Evolutionary conservation across 2,797 vertebrate genomes (phyloP).

Genomic region (Rhabdophis nuchalis): DNA sequence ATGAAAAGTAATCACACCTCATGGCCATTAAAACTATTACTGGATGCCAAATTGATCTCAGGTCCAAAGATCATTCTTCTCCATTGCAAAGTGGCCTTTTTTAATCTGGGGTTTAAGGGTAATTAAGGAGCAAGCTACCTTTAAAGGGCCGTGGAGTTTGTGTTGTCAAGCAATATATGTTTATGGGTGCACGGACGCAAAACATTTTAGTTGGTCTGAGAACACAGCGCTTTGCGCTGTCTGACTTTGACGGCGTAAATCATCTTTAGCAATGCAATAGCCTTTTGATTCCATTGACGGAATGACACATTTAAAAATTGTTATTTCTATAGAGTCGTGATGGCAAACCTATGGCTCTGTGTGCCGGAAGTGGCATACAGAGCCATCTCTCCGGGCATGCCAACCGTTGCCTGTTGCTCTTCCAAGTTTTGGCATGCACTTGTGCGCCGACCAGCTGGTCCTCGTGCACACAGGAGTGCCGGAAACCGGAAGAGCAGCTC

Average conservation of each 20-base stretch:
- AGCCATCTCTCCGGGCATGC: too few species aligned
- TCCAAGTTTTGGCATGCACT: too few species aligned
- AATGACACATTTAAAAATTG: background rate
- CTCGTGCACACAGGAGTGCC: too few species aligned
- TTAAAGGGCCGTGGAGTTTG: slow-evolving; percentile 26
- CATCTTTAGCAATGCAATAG: background rate
- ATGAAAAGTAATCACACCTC: background rate
- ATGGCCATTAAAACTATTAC: background rate
- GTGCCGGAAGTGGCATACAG: too few species aligned
- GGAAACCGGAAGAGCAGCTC: too few species aligned
- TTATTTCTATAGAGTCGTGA: background rate
- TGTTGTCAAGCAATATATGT: slow-evolving; percentile 17
- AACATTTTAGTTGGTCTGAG: background rate
- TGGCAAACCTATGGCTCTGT: too few species aligned
- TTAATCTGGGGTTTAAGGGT: background rate
- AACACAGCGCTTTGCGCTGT: slow-evolving; percentile 14
- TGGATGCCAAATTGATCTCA: background rate
- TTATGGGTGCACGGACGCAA: slow-evolving; percentile 19
- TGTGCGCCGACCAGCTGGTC: too few species aligned
- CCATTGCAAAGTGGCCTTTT: background rate
- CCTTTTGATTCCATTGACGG: background rate
- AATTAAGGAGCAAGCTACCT: background rate
- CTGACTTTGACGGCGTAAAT: slow-evolving; percentile 39
- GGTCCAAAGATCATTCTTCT: background rate
- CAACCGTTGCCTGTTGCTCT: too few species aligned